Conservation (phyloP, 1,140 invertebrate genomes). For the Stratiolaelaps scimitus region DNA sequence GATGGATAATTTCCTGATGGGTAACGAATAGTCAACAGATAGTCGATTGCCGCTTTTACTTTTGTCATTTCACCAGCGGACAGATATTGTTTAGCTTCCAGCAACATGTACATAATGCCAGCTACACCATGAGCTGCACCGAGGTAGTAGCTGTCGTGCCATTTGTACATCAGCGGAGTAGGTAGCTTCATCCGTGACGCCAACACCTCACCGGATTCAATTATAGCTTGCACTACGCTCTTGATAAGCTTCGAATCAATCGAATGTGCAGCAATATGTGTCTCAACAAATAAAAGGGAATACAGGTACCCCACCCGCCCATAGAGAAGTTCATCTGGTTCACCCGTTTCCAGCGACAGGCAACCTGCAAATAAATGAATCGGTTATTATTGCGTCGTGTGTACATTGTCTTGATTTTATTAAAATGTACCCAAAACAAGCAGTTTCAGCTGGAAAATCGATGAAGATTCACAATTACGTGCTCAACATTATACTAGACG, state of each 20-base stretch:
- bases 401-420: too few species aligned
- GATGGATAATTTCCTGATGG: slow-evolving; percentile 67
- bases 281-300: slow-evolving; percentile 56
- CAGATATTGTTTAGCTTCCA: slow-evolving; percentile 52
- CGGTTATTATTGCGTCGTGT: neutral
- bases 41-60: slow-evolving; percentile 53
- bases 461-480: too few species aligned
- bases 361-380: neutral
- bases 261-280: slow-evolving; percentile 45
- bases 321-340: slow-evolving; percentile 71
- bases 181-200: slow-evolving; percentile 41
- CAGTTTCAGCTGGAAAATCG: too few species aligned
- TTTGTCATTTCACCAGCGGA: slow-evolving; percentile 45
- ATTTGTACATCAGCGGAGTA: slow-evolving; percentile 62
- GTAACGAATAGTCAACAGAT: slow-evolving; percentile 49
- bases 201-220: slow-evolving; percentile 52
- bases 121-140: slow-evolving; percentile 74
- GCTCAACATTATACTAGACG: too few species aligned
- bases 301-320: slow-evolving; percentile 72
- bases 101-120: slow-evolving; percentile 66
- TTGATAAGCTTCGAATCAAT: slow-evolving; percentile 37
- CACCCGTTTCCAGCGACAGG: slow-evolving; percentile 35
- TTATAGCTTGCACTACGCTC: slow-evolving; percentile 47
- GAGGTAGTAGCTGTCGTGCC: slow-evolving; percentile 68
- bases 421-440: too few species aligned